A percentile compares a stretch with the other conserved stretches of the same genome.
These are phyloP conservation scores for Barnardius zonarius DNA, from an alignment of 2,113 vertebrate genomes.

Conservation along the genomic window DNA sequence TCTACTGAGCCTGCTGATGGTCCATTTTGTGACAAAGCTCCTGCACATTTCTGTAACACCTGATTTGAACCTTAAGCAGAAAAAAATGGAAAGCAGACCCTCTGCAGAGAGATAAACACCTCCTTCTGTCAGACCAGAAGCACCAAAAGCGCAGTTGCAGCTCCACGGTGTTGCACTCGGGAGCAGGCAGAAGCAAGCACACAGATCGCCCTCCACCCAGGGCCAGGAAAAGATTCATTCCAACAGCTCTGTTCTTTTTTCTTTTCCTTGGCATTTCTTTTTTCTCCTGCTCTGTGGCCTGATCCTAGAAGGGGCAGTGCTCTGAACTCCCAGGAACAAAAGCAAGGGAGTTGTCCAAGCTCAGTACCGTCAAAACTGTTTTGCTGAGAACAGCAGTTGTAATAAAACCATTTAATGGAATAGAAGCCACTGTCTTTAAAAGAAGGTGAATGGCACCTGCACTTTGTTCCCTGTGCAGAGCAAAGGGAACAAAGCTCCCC, in stretches of 20 bases:
- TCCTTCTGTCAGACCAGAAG: neutral
- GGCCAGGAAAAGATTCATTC: neutral
- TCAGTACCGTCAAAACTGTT: neutral
- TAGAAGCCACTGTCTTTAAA: neutral
- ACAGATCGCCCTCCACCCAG: neutral
- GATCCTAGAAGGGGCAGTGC: neutral
- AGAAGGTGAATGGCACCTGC: neutral
- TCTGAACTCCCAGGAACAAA: neutral
- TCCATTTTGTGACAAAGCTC: neutral
- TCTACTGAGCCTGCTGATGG: neutral
- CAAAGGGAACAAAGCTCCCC: neutral
- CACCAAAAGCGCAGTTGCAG: neutral
- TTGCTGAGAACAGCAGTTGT: neutral
- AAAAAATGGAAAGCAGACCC: neutral
- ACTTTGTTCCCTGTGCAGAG: accelerated
- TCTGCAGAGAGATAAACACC: neutral
- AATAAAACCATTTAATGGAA: neutral
- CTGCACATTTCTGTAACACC: neutral
- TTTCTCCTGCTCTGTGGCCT: neutral
- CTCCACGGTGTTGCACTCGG: accelerated
- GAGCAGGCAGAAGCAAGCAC: neutral
- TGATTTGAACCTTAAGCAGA: neutral
- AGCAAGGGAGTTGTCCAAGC: neutral
- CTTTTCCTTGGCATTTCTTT: neutral
- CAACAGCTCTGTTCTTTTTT: neutral